phyloP scores from a whole-genome alignment of 2,797 vertebrate genomes.

The Hydrocynus forskahlii region DNA sequence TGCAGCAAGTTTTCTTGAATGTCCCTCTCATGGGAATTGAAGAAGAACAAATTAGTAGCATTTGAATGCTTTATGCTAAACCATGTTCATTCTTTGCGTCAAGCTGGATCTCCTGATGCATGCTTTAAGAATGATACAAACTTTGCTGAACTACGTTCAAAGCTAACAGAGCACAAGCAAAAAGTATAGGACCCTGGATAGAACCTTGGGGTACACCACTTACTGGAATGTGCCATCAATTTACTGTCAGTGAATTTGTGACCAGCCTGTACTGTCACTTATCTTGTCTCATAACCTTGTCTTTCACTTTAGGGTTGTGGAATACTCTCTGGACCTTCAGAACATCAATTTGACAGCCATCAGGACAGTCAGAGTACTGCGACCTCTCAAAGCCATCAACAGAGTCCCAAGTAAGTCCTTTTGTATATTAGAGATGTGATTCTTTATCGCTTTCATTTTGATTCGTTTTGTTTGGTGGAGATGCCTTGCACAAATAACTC shows the following conservation, averaged over 20 bases:
- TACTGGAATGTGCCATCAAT: not conserved
- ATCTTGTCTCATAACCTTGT: slow-evolving; percentile 11
- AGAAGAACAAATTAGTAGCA: not conserved
- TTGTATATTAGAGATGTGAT: not conserved
- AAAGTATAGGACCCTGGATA: not conserved
- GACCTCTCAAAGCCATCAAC: slow-evolving; percentile 97
- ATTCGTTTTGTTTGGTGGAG: not conserved
- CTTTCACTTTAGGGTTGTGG: slow-evolving; percentile 85
- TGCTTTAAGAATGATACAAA: no score
- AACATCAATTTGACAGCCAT: slow-evolving; percentile 97
- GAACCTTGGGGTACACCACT: slow-evolving; percentile 19
- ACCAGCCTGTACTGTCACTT: not conserved
- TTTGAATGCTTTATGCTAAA: no score
- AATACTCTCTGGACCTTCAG: slow-evolving; percentile 96
- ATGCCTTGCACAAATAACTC: not conserved
- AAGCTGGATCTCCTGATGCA: no score
- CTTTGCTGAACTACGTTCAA: no score
- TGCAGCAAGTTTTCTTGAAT: not conserved
- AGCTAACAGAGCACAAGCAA: not conserved
- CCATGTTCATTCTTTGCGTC: no score
- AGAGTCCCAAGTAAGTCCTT: slow-evolving; percentile 95
- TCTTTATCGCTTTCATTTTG: slow-evolving; percentile 1
- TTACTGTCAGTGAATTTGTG: not conserved
- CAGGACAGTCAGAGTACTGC: slow-evolving; percentile 92
- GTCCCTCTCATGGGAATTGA: not conserved